Conservation (phyloP, 2,113 vertebrate genomes). For the Actenoides lindsayi region DNA sequence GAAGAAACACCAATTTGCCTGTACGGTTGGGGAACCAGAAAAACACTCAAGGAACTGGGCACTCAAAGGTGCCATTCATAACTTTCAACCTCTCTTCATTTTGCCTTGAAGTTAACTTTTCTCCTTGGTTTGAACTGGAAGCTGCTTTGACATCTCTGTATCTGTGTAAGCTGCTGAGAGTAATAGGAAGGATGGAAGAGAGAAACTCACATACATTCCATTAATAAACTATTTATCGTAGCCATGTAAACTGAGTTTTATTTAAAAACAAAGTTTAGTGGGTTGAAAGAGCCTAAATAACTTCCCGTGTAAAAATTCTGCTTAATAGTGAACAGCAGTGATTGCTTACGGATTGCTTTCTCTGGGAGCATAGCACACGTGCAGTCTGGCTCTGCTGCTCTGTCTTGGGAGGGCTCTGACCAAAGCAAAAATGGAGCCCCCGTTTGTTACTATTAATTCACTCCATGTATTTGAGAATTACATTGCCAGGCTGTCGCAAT, state of each 20-base stretch:
- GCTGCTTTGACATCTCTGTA: background rate
- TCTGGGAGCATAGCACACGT: background rate
- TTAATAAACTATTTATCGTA: slow-evolving; percentile 68
- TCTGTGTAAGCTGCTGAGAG: background rate
- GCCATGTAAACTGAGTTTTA: background rate
- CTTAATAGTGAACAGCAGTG: background rate
- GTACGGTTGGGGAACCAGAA: background rate
- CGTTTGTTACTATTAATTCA: background rate
- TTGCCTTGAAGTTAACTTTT: background rate
- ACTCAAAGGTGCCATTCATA: background rate
- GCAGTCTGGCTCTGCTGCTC: background rate
- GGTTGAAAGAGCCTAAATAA: background rate
- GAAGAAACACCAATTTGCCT: background rate
- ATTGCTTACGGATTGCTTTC: background rate
- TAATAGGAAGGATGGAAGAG: background rate
- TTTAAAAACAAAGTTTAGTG: background rate
- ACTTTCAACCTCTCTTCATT: background rate
- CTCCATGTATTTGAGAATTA: background rate
- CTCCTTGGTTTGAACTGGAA: background rate
- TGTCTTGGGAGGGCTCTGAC: background rate
- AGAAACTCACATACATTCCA: slow-evolving; percentile 32
- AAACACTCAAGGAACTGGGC: background rate
- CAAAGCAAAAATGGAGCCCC: background rate
- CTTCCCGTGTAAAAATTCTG: background rate
- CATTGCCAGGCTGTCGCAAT: background rate